phyloP scores from a whole-genome alignment of 1,140 invertebrate genomes.

The Stegodyphus dumicola region DNA sequence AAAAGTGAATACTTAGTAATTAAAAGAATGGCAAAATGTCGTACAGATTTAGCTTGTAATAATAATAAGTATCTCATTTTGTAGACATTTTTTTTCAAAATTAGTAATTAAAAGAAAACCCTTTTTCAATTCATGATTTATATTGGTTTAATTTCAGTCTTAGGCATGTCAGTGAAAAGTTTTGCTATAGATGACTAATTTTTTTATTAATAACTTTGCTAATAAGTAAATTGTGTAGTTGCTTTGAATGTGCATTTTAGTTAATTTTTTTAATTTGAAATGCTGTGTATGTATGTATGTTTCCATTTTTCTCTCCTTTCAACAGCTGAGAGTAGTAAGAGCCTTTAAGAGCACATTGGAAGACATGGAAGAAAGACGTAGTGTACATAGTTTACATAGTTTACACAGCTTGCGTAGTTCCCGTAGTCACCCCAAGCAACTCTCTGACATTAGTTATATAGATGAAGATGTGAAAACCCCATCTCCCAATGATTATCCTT shows the following conservation, averaged over 20 bases:
- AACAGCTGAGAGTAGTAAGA: slow-evolving; percentile 99
- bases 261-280: slow-evolving; percentile 5
- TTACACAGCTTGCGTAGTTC: slow-evolving; percentile 78
- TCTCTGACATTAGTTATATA: slow-evolving; percentile 72
- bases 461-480: slow-evolving; percentile 71
- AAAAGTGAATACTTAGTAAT: no score
- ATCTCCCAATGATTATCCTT: slow-evolving; percentile 68
- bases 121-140: slow-evolving; percentile 8
- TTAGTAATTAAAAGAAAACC: background rate
- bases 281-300: slow-evolving; percentile 54
- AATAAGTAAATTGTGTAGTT: slow-evolving; percentile 5
- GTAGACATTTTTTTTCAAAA: no score
- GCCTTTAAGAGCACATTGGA: slow-evolving; percentile 99
- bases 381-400: slow-evolving; percentile 96
- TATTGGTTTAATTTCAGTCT: background rate
- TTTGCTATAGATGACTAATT: slow-evolving; percentile 9
- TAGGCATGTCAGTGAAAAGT: slow-evolving; percentile 1
- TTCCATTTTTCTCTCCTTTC: slow-evolving; percentile 67
- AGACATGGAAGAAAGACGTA: slow-evolving; percentile 98
- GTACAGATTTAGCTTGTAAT: no score
- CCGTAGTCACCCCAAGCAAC: slow-evolving; percentile 80
- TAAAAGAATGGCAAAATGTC: no score
- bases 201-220: background rate
- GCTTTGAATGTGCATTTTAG: slow-evolving; percentile 25
- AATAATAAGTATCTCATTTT: no score